Percentiles rank a stretch among this genome's conserved stretches.
Evolutionary conservation across 2,113 vertebrate species (phyloP).

Genomic region (Irena cyanogastra): DNA sequence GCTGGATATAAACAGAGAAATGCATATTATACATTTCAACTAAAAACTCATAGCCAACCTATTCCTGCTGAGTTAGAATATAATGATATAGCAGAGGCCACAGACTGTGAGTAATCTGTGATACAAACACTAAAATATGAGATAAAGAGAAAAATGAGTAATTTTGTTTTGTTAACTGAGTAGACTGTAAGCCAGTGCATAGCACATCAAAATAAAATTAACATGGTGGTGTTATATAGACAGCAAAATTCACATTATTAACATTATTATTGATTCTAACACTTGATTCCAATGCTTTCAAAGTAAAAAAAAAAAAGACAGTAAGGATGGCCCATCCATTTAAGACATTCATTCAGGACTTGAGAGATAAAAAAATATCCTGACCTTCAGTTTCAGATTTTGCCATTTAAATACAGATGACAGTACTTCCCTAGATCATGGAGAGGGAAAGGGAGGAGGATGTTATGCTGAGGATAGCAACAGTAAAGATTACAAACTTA

Average conservation of each 20-base stretch:
- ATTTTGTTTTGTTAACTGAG: neutral
- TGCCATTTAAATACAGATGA: neutral
- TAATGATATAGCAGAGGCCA: neutral
- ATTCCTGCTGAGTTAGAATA: neutral
- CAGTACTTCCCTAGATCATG: neutral
- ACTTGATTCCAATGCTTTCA: neutral
- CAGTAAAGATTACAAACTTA: neutral
- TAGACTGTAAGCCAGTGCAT: neutral
- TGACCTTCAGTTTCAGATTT: neutral
- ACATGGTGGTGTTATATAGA: neutral
- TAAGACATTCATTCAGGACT: neutral
- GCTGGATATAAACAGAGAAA: neutral
- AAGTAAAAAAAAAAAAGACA: neutral
- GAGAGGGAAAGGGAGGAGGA: neutral
- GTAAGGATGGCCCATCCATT: neutral
- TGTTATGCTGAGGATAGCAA: neutral
- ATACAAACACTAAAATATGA: neutral
- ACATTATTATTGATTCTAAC: neutral
- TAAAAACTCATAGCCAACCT: neutral
- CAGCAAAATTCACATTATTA: neutral
- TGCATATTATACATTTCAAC: neutral
- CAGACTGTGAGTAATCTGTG: neutral
- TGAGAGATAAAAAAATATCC: neutral
- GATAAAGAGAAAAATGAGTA: neutral
- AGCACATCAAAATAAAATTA: neutral